Evolutionary conservation across 2,113 vertebrate species (phyloP).

Genomic region (Brachyhypopomus gauderio): DNA sequence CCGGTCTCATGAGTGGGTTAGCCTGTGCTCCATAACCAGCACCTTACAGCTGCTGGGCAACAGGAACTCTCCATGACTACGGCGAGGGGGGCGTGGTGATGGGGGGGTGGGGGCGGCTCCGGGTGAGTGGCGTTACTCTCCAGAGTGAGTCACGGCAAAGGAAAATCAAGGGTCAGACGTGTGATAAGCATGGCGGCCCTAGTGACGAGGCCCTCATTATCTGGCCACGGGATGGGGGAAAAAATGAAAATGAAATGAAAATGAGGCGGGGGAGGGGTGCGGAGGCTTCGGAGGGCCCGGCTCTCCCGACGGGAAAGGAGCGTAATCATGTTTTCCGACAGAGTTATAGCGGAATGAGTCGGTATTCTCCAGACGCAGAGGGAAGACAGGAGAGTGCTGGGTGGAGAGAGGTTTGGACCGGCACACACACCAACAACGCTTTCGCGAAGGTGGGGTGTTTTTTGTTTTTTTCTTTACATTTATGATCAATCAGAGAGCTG

Average conservation of each 20-base stretch:
- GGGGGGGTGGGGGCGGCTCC: background rate
- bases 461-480: background rate
- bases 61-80: too few species aligned
- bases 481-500: too few species aligned
- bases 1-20: too few species aligned
- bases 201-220: conserved; percentile 27
- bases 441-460: background rate
- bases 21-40: too few species aligned
- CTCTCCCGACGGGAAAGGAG: background rate
- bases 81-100: too few species aligned
- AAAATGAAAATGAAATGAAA: background rate
- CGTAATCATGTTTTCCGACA: conserved; percentile 10
- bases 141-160: background rate
- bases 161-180: background rate
- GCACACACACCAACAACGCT: background rate
- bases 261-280: background rate
- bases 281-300: background rate
- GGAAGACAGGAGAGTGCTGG: background rate
- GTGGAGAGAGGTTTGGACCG: background rate
- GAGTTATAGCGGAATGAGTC: background rate
- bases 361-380: background rate
- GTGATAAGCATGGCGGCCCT: conserved; percentile 23
- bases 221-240: background rate
- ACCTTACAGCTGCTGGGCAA: too few species aligned
- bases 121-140: background rate